A percentile compares a stretch with the other conserved stretches of the same genome.
Conservation (phyloP, 64 coral and sea anemone species). For the Montipora capricornis region DNA sequence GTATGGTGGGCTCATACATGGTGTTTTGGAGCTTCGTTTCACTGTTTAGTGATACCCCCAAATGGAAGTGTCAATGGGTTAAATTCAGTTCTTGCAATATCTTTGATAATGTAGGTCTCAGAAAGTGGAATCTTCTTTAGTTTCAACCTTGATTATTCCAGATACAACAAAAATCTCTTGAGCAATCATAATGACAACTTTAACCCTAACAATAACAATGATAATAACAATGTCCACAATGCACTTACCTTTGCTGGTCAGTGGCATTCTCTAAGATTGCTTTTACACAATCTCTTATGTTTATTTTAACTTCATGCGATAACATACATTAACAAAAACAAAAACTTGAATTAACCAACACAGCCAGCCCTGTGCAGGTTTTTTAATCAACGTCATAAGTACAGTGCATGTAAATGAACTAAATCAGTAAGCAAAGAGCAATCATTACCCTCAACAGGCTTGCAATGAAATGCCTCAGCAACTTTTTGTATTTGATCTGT, state of each 20-base stretch:
- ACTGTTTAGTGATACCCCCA: too few relatives aligned
- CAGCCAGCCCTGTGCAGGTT: background rate
- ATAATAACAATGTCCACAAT: background rate
- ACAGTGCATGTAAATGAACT: too few relatives aligned
- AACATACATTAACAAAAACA: slow-evolving; percentile 87
- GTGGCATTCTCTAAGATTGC: slow-evolving; percentile 93
- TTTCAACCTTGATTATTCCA: too few relatives aligned
- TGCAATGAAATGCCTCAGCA: slow-evolving; percentile 90
- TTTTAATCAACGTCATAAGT: background rate
- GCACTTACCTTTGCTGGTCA: slow-evolving; percentile 78
- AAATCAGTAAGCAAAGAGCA: too few relatives aligned
- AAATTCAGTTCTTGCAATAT: too few relatives aligned
- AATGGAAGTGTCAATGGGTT: too few relatives aligned
- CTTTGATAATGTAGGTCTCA: too few relatives aligned
- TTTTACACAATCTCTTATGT: slow-evolving; percentile 96
- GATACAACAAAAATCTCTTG: too few relatives aligned
- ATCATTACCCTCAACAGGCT: slow-evolving; percentile 88
- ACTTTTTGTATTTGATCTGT: slow-evolving; percentile 96
- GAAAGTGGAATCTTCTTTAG: too few relatives aligned
- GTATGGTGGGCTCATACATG: too few relatives aligned
- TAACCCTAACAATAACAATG: background rate
- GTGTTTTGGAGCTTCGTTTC: too few relatives aligned
- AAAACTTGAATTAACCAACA: background rate
- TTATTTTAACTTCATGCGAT: slow-evolving; percentile 92
- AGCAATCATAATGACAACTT: too few relatives aligned